A percentile compares a stretch with the other conserved stretches of the same genome.
Conservation (phyloP, 2,113 vertebrate genomes). For the Puma concolor region DNA sequence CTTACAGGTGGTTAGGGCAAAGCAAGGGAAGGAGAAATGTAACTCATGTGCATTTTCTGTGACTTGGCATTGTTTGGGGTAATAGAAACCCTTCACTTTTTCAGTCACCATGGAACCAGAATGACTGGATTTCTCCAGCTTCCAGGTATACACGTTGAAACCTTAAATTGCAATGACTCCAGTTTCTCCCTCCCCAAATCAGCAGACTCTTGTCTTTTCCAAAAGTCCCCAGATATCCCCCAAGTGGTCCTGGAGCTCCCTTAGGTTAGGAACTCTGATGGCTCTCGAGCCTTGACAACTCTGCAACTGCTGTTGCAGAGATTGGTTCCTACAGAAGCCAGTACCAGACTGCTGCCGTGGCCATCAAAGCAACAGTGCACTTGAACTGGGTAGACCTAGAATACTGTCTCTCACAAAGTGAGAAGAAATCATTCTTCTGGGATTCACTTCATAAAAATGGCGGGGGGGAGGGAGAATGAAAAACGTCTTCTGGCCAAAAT, state of each 20-base stretch:
- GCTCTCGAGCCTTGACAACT: neutral
- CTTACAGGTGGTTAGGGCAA: neutral
- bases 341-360: accelerated
- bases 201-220: neutral
- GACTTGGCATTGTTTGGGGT: neutral
- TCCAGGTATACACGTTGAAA: neutral
- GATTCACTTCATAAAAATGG: neutral
- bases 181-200: neutral
- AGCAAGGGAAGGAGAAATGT: neutral
- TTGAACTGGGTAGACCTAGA: neutral
- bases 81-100: neutral
- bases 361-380: neutral
- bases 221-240: neutral
- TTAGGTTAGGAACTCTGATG: neutral
- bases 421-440: neutral
- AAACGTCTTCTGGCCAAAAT: neutral
- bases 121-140: neutral
- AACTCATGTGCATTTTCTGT: neutral
- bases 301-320: neutral
- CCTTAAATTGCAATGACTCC: neutral
- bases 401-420: neutral
- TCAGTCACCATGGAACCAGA: neutral
- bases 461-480: neutral
- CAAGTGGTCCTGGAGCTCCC: neutral
- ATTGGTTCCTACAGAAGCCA: neutral